A percentile compares a stretch with the other conserved stretches of the same genome.
phyloP scores from a whole-genome alignment of 1,140 invertebrate genomes.

The Physella acuta region DNA sequence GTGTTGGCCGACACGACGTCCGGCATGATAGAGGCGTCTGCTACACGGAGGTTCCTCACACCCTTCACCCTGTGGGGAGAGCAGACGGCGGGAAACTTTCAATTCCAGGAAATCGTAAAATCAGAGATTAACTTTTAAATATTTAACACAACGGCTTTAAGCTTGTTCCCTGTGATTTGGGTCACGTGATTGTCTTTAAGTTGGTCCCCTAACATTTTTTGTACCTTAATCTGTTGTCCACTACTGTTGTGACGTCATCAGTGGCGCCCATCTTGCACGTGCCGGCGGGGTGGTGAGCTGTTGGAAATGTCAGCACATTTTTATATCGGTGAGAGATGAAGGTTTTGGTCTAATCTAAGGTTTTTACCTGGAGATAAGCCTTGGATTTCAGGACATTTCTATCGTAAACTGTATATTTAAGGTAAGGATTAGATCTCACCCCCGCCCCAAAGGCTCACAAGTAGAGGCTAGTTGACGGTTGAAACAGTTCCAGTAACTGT shows the following conservation, averaged over 20 bases:
- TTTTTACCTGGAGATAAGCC: not conserved
- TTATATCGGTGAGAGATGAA: not conserved
- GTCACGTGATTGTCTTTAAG: too few relatives aligned
- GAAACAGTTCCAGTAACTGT: slow-evolving; percentile 54
- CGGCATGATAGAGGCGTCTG: not conserved
- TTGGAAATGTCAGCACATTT: not conserved
- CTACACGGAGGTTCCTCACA: not conserved
- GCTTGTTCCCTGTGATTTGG: too few relatives aligned
- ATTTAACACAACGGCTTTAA: too few relatives aligned
- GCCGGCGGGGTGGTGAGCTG: slow-evolving; percentile 84
- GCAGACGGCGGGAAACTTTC: too few relatives aligned
- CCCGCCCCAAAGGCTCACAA: not conserved
- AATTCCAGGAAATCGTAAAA: too few relatives aligned
- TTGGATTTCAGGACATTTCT: not conserved
- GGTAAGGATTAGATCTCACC: not conserved
- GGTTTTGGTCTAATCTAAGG: not conserved
- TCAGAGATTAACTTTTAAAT: too few relatives aligned
- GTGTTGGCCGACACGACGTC: not conserved
- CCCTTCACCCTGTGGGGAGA: not conserved
- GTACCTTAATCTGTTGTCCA: slow-evolving; percentile 73
- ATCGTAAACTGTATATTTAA: not conserved
- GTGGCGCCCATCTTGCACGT: slow-evolving; percentile 90
- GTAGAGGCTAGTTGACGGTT: slow-evolving; percentile 43
- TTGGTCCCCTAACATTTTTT: too few relatives aligned
- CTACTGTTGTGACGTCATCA: slow-evolving; percentile 81